These are phyloP conservation scores for Hyperoplus lanceolatus DNA, from an alignment of 2,797 vertebrate species.

Conservation along the genomic window DNA sequence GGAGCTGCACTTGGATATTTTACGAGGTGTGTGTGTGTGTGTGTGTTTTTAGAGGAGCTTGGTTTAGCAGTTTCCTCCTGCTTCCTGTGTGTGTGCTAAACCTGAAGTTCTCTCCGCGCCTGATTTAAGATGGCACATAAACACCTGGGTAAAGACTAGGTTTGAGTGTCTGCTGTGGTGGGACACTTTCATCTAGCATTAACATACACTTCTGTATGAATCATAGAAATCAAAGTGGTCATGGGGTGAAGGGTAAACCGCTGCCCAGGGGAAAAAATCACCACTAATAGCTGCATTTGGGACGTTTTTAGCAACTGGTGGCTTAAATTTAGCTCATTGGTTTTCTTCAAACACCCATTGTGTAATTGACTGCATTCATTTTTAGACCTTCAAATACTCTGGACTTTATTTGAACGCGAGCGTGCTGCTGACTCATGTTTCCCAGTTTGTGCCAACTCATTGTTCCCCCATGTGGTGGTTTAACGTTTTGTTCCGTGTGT, in stretches of 20 bases:
- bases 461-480: slow-evolving; percentile 69
- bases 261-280: slow-evolving; percentile 41
- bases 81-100: slow-evolving; percentile 1
- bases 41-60: not conserved
- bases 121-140: not conserved
- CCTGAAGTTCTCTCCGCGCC: not conserved
- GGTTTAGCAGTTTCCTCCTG: not conserved
- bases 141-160: not conserved
- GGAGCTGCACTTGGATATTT: no score
- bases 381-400: slow-evolving; percentile 39
- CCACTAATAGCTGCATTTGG: slow-evolving; percentile 68
- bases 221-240: slow-evolving; percentile 16
- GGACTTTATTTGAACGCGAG: slow-evolving; percentile 41
- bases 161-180: not conserved
- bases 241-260: not conserved
- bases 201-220: slow-evolving; percentile 5
- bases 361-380: not conserved
- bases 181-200: not conserved
- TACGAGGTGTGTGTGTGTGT: no score
- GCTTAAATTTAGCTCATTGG: slow-evolving; percentile 52
- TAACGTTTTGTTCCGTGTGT: slow-evolving; percentile 60
- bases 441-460: slow-evolving; percentile 73
- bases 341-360: slow-evolving; percentile 24
- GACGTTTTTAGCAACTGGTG: slow-evolving; percentile 48
- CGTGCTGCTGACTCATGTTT: slow-evolving; percentile 74